Evolutionary conservation across 1,140 invertebrate species (phyloP).

Genomic region (Goniozus legneri): DNA sequence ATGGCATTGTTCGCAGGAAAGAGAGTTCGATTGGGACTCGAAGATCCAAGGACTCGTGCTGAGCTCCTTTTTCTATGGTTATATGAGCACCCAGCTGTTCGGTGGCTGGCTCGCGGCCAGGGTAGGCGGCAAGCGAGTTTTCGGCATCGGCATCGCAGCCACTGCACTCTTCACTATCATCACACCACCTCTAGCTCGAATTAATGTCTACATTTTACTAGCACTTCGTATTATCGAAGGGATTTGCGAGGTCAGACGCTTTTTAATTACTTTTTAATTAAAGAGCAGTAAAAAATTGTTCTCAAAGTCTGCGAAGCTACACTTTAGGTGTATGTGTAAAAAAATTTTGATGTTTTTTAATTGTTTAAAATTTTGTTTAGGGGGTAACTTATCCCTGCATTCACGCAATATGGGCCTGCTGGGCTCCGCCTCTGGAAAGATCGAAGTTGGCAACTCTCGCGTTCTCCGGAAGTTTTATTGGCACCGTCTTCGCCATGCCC

Average conservation of each 20-base stretch:
- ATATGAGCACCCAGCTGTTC: conserved; percentile 69
- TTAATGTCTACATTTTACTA: conserved; percentile 69
- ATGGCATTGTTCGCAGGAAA: conserved; percentile 41
- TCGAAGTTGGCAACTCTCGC: conserved; percentile 73
- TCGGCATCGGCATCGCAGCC: conserved; percentile 75
- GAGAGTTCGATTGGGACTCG: conserved; percentile 79
- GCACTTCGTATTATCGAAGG: conserved; percentile 80
- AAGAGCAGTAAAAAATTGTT: conserved; percentile 7
- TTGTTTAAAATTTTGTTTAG: conserved; percentile 47
- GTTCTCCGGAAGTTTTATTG: conserved; percentile 79
- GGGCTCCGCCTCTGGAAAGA: conserved; percentile 83
- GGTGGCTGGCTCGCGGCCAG: conserved; percentile 72
- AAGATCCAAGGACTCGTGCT: conserved; percentile 76
- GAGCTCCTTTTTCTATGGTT: conserved; percentile 85
- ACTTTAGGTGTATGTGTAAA: conserved; percentile 1
- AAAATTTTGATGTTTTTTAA: not conserved
- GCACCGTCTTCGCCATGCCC: conserved; percentile 78
- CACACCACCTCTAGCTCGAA: conserved; percentile 73
- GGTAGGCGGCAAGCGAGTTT: conserved; percentile 69
- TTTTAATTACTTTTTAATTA: not conserved
- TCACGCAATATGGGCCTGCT: conserved; percentile 81
- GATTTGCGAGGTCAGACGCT: conserved; percentile 72
- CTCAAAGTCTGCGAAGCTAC: too few relatives aligned
- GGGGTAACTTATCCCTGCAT: conserved; percentile 89
- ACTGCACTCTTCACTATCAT: conserved; percentile 81